Conservation (phyloP, 1,140 invertebrate species). For the Drosophila sp. region DNA sequence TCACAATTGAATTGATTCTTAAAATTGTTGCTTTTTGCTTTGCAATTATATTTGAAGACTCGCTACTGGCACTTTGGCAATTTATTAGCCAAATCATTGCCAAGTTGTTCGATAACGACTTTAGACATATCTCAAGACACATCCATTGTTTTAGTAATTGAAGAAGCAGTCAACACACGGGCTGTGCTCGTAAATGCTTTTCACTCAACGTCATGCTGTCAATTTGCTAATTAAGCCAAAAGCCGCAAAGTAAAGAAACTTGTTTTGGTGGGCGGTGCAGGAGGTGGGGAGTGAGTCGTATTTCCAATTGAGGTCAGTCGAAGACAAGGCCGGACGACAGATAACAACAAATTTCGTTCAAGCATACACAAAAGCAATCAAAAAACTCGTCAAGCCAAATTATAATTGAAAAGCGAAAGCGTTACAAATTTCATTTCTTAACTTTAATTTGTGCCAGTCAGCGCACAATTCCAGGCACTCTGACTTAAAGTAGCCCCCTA, state of each 20-base stretch:
- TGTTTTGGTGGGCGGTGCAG: slow-evolving; percentile 16
- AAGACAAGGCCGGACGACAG: slow-evolving; percentile 30
- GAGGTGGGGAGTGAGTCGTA: not conserved
- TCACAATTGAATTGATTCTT: too few relatives aligned
- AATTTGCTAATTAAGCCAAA: slow-evolving; percentile 62
- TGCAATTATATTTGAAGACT: not conserved
- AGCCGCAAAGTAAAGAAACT: slow-evolving; percentile 51
- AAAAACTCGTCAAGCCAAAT: slow-evolving; percentile 55
- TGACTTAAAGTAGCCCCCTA: slow-evolving; percentile 28
- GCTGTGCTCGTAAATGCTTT: slow-evolving; percentile 31
- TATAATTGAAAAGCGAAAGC: slow-evolving; percentile 64
- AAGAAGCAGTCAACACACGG: not conserved
- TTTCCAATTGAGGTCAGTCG: slow-evolving; percentile 54
- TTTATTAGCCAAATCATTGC: slow-evolving; percentile 2
- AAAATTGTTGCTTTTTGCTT: too few relatives aligned
- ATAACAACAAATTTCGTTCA: slow-evolving; percentile 57
- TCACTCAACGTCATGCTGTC: slow-evolving; percentile 57
- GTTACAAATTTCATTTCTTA: slow-evolving; percentile 59
- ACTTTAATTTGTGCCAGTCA: slow-evolving; percentile 51
- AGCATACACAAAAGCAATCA: slow-evolving; percentile 60
- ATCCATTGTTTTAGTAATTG: slow-evolving; percentile 21
- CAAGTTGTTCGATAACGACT: slow-evolving; percentile 11
- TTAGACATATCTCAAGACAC: slow-evolving; percentile 7
- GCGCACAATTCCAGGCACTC: slow-evolving; percentile 6
- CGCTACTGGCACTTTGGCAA: not conserved